Base-by-base conservation (phyloP, 2,888 invertebrate genomes). In the Villa cingulata region DNA sequence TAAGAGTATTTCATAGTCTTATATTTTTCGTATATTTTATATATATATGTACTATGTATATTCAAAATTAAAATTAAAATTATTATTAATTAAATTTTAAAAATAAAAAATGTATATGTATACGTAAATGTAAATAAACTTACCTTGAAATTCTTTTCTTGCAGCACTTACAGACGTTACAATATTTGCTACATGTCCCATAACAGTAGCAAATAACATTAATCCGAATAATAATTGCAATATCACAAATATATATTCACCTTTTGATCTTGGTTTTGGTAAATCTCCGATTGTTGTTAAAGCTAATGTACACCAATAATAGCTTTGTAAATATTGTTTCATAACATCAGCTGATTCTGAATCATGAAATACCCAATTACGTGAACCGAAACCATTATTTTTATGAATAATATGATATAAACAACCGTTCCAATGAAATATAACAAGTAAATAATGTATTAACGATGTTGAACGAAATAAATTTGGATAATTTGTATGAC, bases 381-480 rank as follows among this genome's bases (percentile, higher is more conserved):
- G 85, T 72, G 87, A 87, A 63, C 90, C 90, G 72, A 91, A 91
- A 59, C 89, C 90, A 74, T 89, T 86, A 75, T 90, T 90, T 76
- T 90, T 89, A 77, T 88, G 84, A 69, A 94, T 89, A 70, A 96
- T 86, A 77, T 94, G 90, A 76, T 92, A 95, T 71, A 97, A 78
- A 75, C 96, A 97, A 66, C 95, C 95, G 73, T 97, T 97, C 96
- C 96, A 97, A 78, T 97, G 97, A 75, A 96, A 96, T 72, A 96
- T 90, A 74, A 94, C 94, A 74, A 95, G 77, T 66, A 95, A 80
- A 77, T 94, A 94, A 77, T 95, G 94, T 72, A 90, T 86, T 70
- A 90, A 78, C 71, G 88, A 87, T 62, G 86, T 84, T 61, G 89
- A 88, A 65, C 86, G 82, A 76, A 92, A 92, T 63, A 95, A 78